These are phyloP conservation scores for Mayetiola destructor DNA, from an alignment of 2,888 invertebrate species.

Conservation along the genomic window DNA sequence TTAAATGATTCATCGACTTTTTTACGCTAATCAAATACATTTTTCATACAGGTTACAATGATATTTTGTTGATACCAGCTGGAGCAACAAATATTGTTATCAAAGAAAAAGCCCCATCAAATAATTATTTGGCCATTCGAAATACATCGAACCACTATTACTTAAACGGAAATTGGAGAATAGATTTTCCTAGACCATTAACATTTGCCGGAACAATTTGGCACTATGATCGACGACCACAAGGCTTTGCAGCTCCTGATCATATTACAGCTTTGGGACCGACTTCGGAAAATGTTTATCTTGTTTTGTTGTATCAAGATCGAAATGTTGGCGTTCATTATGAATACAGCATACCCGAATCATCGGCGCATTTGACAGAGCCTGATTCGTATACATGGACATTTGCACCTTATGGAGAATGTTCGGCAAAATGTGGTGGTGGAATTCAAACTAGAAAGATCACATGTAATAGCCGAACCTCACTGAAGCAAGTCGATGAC, in stretches of 20 bases:
- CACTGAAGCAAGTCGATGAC: conserved; percentile 54
- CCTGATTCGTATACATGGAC: conserved; percentile 74
- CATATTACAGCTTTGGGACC: conserved; percentile 72
- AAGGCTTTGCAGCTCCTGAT: conserved; percentile 73
- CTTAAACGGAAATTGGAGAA: conserved; percentile 87
- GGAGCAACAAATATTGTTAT: conserved; percentile 85
- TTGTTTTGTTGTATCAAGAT: conserved; percentile 71
- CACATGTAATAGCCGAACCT: conserved; percentile 61
- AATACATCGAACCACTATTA: conserved; percentile 72
- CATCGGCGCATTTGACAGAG: conserved; percentile 46
- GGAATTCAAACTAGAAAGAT: conserved; percentile 70
- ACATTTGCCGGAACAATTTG: conserved; percentile 72
- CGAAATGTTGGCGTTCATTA: conserved; percentile 72
- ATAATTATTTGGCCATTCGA: conserved; percentile 80
- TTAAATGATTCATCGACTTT: not conserved
- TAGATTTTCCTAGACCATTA: conserved; percentile 73
- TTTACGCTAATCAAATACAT: not conserved
- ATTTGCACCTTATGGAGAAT: conserved; percentile 49
- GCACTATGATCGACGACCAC: conserved; percentile 71
- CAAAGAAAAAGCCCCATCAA: conserved; percentile 62
- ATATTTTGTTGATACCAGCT: conserved; percentile 75
- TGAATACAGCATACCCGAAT: conserved; percentile 77
- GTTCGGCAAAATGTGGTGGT: conserved; percentile 80
- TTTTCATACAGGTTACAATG: conserved; percentile 63
- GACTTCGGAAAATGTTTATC: conserved; percentile 72